Evolutionary conservation across 2,888 invertebrate genomes (phyloP), one percentile per base, ranked within the genome.

Genomic region (Brachycybe producta): DNA sequence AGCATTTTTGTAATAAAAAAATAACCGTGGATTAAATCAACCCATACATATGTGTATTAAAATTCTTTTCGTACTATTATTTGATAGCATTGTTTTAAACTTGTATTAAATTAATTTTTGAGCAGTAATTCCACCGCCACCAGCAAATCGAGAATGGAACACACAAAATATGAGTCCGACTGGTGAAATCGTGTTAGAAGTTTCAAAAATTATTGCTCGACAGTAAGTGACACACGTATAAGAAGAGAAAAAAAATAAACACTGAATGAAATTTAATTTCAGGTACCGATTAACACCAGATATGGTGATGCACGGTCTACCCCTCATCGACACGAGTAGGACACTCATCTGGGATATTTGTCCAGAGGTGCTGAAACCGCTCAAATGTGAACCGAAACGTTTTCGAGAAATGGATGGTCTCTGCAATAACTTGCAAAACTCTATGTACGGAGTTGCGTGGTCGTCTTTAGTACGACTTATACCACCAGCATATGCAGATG

Each of bases 341-440:
- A 67, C 68, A 2, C 60, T 62, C 21, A 61, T 67, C 42, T 60
- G 60, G n/a, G 57, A 59, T 23, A 63, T 62, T 52, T 69, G 69
- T 55, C 68, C 68, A 1, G 57, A 60, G 36, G 63, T 62, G 54
- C 56, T 67, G 27, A 61, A 61, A 44, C 60, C 60, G 5, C 60
- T 59, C 23, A 61, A 61, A 50, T 61, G 65, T 40, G 59, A 60
- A 52, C 56, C 63, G 23, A 59, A 59, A 21, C 57, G 63, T 34
- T 69, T 65, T 58, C 59, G 69, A 7, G 60, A 62, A 11, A 57
- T 62, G 44, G 63, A 64, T 54, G 70, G 66, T 13, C 60, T 65
- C 52, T 70, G 70, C 58, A 70, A 70, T 59, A 70, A 70, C 56
- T 58, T 69, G 36, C 60, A 65, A 21, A 61, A 67, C 53, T 65